Base-by-base conservation (phyloP, 2,113 vertebrate genomes). In the Cathartes aura region DNA sequence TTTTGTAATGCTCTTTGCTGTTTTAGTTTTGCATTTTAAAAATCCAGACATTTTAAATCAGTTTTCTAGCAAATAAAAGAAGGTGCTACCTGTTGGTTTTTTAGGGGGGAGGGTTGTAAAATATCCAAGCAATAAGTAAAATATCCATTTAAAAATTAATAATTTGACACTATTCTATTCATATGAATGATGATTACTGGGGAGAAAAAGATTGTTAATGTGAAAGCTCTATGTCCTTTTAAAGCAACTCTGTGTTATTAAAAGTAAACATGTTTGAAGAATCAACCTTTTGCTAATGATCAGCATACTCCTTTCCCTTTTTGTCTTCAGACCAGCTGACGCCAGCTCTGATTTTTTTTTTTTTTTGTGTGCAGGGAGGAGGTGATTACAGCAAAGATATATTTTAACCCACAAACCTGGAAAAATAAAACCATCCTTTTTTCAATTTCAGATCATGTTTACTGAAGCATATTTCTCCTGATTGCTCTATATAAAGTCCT, bases 391-490 rank as follows among this genome's bases (percentile, higher is more conserved):
- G 59, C 34, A 59, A 92, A 86, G 21, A 40, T 50, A 6, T 58
- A 32, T 74, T 96, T 75, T 80, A 70, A 84, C 22, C 15, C n/a
- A 59, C 63, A 78, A 74, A 58, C 60, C n/a, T 58, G 18, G 38
- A 82, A 87, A 92, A 74, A 55, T 89, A 89, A 92, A 86, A 24
- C 32, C 11, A 50, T 76, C 58, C 24, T 59, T 93, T 93, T 94
- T 81, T 67, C 71, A 59, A 13, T 93, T 80, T 94, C 79, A 73
- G 17, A 59, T 94, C 36, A 59, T 94, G 55, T 94, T 90, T 95
- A 53, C 82, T 86, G 79, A 80, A 82, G 92, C 40, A 34, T 93
- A 67, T 87, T 86, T 95, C 68, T 85, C 19, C 22, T 29, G 74
- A 88, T 94, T 96, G 70, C 74, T 82, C 66, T 82, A 16, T 74